These are phyloP conservation scores for Drosophila baimaii DNA, from an alignment of 1,140 invertebrate genomes.

Conservation along the genomic window DNA sequence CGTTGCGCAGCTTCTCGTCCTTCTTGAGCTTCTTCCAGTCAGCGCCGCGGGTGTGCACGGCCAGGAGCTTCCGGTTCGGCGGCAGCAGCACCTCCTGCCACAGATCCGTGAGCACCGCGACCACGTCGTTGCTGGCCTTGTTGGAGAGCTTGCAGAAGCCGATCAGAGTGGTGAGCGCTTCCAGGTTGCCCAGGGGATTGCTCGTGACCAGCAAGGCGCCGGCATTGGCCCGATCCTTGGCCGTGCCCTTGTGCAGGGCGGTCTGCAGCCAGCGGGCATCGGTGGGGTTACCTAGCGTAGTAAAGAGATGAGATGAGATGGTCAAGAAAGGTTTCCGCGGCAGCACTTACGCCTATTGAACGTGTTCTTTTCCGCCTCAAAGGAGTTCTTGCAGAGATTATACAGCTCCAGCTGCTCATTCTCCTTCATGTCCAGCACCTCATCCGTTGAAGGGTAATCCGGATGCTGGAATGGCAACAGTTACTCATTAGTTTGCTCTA, in stretches of 20 bases:
- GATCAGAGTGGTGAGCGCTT: conserved; percentile 87
- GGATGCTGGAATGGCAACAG: conserved; percentile 47
- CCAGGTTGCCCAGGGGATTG: conserved; percentile 90
- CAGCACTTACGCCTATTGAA: conserved; percentile 67
- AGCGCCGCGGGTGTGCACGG: conserved; percentile 87
- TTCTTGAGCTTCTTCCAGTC: conserved; percentile 78
- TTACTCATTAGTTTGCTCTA: background rate
- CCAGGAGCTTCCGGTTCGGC: conserved; percentile 87
- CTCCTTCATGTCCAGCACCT: conserved; percentile 81
- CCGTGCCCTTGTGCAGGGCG: conserved; percentile 89
- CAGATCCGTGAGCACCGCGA: conserved; percentile 88
- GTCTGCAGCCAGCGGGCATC: conserved; percentile 88
- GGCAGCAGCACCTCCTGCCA: conserved; percentile 89
- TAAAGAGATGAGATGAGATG: no score
- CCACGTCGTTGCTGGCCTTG: conserved; percentile 87
- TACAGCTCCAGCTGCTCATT: conserved; percentile 75
- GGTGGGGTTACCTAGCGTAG: conserved; percentile 77
- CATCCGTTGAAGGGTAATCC: conserved; percentile 71
- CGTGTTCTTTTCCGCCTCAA: conserved; percentile 62
- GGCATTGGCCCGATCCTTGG: conserved; percentile 91
- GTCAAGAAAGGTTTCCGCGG: no score
- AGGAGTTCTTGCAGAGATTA: conserved; percentile 75
- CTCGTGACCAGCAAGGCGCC: conserved; percentile 90
- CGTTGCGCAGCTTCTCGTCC: conserved; percentile 66
- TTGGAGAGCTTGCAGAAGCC: conserved; percentile 89